Conservation (phyloP, 1,140 invertebrate genomes). For the Drosophila gunungcola region DNA sequence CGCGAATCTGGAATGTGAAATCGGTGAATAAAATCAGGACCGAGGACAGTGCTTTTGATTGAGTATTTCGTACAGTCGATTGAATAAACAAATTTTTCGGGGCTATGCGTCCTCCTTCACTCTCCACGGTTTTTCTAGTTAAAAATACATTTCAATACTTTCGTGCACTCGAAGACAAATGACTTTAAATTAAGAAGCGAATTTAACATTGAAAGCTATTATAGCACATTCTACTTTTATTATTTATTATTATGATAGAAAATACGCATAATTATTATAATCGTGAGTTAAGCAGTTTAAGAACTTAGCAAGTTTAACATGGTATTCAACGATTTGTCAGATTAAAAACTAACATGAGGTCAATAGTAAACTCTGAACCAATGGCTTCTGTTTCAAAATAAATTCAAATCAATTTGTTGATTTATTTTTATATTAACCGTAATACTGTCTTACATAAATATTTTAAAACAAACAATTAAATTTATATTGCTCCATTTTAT, state of each 20-base stretch:
- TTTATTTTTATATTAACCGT: too few relatives aligned
- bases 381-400: too few relatives aligned
- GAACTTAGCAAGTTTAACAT: too few relatives aligned
- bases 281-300: too few relatives aligned
- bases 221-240: neutral
- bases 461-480: too few relatives aligned
- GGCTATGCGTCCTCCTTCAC: neutral
- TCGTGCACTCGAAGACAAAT: slow-evolving; percentile 7
- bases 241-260: neutral
- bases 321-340: too few relatives aligned
- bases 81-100: slow-evolving; percentile 38
- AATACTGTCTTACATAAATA: too few relatives aligned
- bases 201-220: neutral
- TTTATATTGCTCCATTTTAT: too few relatives aligned
- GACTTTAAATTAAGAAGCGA: neutral
- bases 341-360: too few relatives aligned
- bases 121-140: slow-evolving; percentile 19
- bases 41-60: neutral
- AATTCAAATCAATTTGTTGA: too few relatives aligned
- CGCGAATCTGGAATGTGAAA: neutral
- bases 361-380: too few relatives aligned
- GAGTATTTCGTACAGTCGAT: slow-evolving; percentile 24
- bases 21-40: slow-evolving; percentile 23
- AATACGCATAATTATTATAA: too few relatives aligned
- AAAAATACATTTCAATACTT: slow-evolving; percentile 15